Percentiles rank a stretch among this genome's conserved stretches.
phyloP scores from a whole-genome alignment of 2,888 invertebrate genomes.

The Muschampia plurimacula region DNA sequence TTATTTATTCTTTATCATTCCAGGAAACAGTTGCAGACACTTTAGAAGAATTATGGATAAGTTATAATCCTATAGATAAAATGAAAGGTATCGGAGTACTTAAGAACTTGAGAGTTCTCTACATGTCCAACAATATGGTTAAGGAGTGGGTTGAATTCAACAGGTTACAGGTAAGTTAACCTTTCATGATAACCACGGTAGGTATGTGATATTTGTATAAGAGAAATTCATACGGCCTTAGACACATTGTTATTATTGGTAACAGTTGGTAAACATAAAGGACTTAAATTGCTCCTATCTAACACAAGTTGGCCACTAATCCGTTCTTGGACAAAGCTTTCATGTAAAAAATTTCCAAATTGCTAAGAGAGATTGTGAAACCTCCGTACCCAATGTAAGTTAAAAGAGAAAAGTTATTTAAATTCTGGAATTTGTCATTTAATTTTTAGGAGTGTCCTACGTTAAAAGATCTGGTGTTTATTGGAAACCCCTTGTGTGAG shows the following conservation, averaged over 20 bases:
- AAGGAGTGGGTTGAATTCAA: constrained; percentile 96
- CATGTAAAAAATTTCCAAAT: background rate
- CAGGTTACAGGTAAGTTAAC: constrained; percentile 66
- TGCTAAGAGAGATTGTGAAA: too few species aligned
- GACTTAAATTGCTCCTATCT: too few species aligned
- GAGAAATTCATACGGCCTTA: too few species aligned
- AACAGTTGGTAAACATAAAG: too few species aligned
- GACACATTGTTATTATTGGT: too few species aligned
- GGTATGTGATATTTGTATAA: too few species aligned
- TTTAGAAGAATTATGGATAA: constrained; percentile 96
- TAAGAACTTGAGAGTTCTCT: constrained; percentile 92
- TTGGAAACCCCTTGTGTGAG: constrained; percentile 92
- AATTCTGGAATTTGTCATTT: background rate
- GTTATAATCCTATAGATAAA: constrained; percentile 97
- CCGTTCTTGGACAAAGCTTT: too few species aligned
- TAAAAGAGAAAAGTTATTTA: background rate
- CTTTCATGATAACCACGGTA: background rate
- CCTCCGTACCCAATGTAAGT: background rate
- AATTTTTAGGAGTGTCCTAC: constrained; percentile 84
- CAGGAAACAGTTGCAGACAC: constrained; percentile 95
- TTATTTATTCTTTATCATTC: background rate
- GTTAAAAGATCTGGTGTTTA: constrained; percentile 92
- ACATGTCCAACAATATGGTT: constrained; percentile 92
- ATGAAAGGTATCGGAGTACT: constrained; percentile 93
- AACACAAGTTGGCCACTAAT: too few species aligned